phyloP scores from a whole-genome alignment of 2,113 vertebrate genomes.

The Apaloderma vittatum region DNA sequence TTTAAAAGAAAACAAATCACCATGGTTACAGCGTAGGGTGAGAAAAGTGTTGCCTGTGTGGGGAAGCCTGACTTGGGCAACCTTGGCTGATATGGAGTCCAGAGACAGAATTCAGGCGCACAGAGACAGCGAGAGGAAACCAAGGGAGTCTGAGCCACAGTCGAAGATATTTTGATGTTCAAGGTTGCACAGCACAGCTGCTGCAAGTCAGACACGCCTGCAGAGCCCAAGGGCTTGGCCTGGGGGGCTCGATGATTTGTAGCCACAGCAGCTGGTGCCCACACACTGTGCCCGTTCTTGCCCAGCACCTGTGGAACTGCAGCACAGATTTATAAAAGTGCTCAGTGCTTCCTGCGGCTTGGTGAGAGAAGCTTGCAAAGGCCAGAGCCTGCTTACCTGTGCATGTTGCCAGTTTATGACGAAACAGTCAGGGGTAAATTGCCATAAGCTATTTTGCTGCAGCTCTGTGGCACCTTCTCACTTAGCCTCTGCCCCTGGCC shows the following conservation, averaged over 20 bases:
- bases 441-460: not conserved
- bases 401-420: not conserved
- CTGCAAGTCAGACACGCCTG: not conserved
- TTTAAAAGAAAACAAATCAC: slow-evolving; percentile 68
- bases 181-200: not conserved
- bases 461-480: not conserved
- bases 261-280: not conserved
- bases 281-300: not conserved
- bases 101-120: not conserved
- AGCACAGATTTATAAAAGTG: not conserved
- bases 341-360: not conserved
- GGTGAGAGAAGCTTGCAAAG: not conserved
- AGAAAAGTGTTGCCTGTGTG: slow-evolving; percentile 7
- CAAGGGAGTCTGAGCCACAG: not conserved
- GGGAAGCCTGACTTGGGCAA: slow-evolving; percentile 7
- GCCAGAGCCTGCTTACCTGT: not conserved
- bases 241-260: not conserved
- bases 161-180: not conserved
- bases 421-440: not conserved
- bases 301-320: fast-evolving
- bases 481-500: not conserved
- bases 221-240: not conserved
- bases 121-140: not conserved
- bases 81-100: not conserved
- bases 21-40: slow-evolving; percentile 40